Base-by-base conservation (phyloP, 2,888 invertebrate species). In the Scaptomyza cyrtandrae region DNA sequence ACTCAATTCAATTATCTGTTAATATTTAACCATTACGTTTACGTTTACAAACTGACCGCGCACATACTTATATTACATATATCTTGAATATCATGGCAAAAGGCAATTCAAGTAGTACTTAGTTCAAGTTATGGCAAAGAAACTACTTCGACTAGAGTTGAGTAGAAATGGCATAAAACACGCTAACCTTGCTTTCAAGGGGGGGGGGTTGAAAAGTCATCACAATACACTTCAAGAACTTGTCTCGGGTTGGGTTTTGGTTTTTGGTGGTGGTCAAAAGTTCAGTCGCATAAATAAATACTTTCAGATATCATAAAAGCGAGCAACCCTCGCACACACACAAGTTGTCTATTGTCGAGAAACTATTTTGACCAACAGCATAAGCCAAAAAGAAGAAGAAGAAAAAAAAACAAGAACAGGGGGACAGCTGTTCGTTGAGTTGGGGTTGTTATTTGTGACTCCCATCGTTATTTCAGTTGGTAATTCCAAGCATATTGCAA, bases 401-500 rank as follows among this genome's bases (percentile, higher is more conserved):
- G n/a, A n/a, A n/a, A n/a, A n/a, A n/a, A n/a, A n/a, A n/a, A n/a
- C n/a, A n/a, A n/a, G 5, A 37, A 37, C 11, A 37, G 44, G 24
- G 31, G 44, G 48, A 37, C 37, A 29, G 29, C 49, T 50, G 55
- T 13, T 45, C 44, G 54, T 43, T 56, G 48, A 41, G 37, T 31
- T 31, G 41, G 59, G 54, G 61, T 63, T 45, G 63, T 11, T 13
- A 24, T 24, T 24, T 24, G 24, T 24, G 24, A 24, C 24, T 24
- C 24, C 55, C 33, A 44, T 64, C 69, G 61, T 66, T 16, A 41
- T 16, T 77, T 69, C 67, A 64, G 75, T 75, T 68, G 78, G 76
- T 87, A 84, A 87, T 78, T 70, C 83, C 78, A 80, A 83, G 89
- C 89, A 90, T 87, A 89, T 89, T 89, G 89, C 88, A 70, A 88